Percentiles rank a stretch among this genome's conserved stretches.
Conservation (phyloP, 1,140 invertebrate species). For the Ips typographus region DNA sequence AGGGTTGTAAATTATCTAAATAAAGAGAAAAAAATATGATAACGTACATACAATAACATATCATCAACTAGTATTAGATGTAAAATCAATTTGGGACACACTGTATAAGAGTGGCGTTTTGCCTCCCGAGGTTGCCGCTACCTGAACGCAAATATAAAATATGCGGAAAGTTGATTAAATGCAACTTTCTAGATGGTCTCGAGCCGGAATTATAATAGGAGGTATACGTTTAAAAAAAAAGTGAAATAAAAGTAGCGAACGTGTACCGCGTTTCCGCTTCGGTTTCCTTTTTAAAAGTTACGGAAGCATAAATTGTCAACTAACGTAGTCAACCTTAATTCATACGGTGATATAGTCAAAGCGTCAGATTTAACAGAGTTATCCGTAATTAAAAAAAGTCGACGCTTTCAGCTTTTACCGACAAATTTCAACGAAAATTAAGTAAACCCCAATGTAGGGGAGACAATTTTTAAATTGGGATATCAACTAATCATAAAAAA, state of each 20-base stretch:
- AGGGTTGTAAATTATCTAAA: too few relatives aligned
- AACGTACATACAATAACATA: too few relatives aligned
- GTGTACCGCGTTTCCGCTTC: background rate
- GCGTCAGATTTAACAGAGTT: background rate
- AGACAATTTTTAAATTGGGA: too few relatives aligned
- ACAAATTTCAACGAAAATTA: background rate
- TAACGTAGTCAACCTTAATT: constrained; percentile 1
- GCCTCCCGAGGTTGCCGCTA: background rate
- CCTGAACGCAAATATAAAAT: background rate
- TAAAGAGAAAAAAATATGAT: too few relatives aligned
- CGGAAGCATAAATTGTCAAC: constrained; percentile 4
- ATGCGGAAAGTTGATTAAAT: background rate
- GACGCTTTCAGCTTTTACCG: background rate
- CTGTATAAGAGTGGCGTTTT: background rate
- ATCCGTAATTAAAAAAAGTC: background rate
- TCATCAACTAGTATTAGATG: too few relatives aligned
- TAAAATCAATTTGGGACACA: too few relatives aligned
- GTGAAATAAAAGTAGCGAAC: background rate
- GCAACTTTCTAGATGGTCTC: background rate
- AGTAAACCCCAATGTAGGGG: too few relatives aligned
- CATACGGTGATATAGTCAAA: constrained; percentile 2
- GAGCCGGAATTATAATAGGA: background rate
- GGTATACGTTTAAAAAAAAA: background rate
- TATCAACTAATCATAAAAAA: too few relatives aligned
- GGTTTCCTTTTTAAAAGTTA: background rate